Percentiles rank a stretch among this genome's conserved stretches.
Conservation (phyloP, 2,797 vertebrate genomes). For the Aselliscus stoliczkanus region DNA sequence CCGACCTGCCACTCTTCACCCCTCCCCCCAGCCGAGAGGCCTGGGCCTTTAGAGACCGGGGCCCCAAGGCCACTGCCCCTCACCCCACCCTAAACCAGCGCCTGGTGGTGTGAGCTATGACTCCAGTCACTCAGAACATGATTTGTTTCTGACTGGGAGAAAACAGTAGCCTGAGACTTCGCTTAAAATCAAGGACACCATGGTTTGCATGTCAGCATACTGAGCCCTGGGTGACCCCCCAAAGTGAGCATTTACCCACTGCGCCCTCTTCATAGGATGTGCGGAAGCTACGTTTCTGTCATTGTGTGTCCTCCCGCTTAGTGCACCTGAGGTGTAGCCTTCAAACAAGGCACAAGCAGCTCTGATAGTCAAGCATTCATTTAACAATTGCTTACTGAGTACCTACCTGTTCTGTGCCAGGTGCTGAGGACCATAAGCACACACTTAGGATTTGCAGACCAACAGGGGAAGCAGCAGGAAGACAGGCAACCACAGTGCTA, state of each 20-base stretch:
- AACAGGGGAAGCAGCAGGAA: background rate
- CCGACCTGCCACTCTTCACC: constrained; percentile 44
- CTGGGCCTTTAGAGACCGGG: background rate
- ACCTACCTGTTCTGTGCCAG: background rate
- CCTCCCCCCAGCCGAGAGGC: constrained; percentile 21
- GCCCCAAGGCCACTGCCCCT: constrained; percentile 62
- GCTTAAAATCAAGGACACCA: background rate
- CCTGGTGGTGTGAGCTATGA: constrained; percentile 40
- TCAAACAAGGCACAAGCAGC: background rate
- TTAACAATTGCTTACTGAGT: background rate
- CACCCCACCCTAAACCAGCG: constrained; percentile 54
- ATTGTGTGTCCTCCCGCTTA: background rate
- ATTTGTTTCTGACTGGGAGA: constrained; percentile 49
- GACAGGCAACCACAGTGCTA: background rate
- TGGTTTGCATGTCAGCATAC: background rate
- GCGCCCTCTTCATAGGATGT: background rate
- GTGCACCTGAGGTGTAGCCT: background rate
- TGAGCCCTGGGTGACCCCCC: background rate
- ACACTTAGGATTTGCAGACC: background rate
- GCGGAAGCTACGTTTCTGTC: background rate
- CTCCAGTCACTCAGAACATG: constrained; percentile 64
- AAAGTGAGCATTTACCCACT: background rate
- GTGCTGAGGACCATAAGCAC: background rate
- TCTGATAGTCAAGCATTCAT: background rate
- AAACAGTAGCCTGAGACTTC: constrained; percentile 36